Conservation (phyloP, 2,888 invertebrate genomes). For the Lysandra coridon region DNA sequence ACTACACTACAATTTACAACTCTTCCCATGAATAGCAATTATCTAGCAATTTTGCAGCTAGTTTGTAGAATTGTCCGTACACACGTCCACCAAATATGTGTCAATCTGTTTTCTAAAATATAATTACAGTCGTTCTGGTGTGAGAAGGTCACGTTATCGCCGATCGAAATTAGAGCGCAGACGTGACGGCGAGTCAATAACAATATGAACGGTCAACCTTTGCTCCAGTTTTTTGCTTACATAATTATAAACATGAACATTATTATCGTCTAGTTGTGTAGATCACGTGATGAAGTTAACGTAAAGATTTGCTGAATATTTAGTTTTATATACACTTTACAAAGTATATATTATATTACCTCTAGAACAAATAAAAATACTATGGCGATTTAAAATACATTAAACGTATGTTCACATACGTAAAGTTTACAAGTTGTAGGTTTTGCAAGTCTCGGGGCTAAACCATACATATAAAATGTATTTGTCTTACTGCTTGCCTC, state of each 20-base stretch:
- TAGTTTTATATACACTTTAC: not conserved
- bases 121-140: not conserved
- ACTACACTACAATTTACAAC: not conserved
- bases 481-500: too few relatives aligned
- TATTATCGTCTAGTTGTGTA: not conserved
- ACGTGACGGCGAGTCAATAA: conserved; percentile 29
- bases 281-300: not conserved
- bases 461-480: too few relatives aligned
- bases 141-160: conserved; percentile 15
- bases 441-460: not conserved
- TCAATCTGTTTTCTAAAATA: not conserved
- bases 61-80: not conserved
- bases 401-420: not conserved
- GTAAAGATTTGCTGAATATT: not conserved
- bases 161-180: conserved; percentile 17
- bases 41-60: not conserved
- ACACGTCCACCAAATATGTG: not conserved
- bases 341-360: too few relatives aligned
- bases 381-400: not conserved
- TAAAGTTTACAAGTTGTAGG: not conserved
- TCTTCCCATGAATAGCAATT: not conserved
- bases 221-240: conserved; percentile 34
- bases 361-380: not conserved
- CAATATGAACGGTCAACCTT: conserved; percentile 36
- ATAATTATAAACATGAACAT: conserved; percentile 12